Conservation (phyloP, 1,140 invertebrate genomes). For the Phymorhynchus buccinoides region DNA sequence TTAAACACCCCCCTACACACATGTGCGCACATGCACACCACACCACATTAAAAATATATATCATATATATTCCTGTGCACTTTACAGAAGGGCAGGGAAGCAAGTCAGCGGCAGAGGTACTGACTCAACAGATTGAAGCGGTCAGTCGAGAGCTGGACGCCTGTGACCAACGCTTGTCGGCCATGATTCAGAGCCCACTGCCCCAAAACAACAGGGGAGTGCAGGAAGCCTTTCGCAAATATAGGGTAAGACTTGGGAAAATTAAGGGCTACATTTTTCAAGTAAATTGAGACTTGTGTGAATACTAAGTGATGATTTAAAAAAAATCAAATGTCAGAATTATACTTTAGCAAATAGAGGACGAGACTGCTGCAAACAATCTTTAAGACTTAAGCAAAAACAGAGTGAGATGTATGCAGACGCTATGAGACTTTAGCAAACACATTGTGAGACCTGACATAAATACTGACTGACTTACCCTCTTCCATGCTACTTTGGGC, state of each 20-base stretch:
- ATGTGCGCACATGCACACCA: background rate
- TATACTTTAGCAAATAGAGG: too few species aligned
- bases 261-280: background rate
- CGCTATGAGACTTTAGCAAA: too few species aligned
- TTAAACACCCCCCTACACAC: background rate
- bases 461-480: too few species aligned
- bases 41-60: background rate
- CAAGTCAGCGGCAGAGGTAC: slow-evolving; percentile 56
- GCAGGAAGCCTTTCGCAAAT: slow-evolving; percentile 56
- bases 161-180: slow-evolving; percentile 61
- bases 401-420: background rate
- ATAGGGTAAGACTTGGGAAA: slow-evolving; percentile 51
- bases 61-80: background rate
- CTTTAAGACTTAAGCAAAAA: background rate
- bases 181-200: slow-evolving; percentile 58
- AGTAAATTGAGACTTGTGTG: background rate
- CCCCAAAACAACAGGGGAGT: slow-evolving; percentile 58
- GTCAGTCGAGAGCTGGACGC: slow-evolving; percentile 58
- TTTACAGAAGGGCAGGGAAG: slow-evolving; percentile 55
- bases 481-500: too few species aligned
- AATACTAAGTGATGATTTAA: too few species aligned
- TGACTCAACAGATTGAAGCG: slow-evolving; percentile 61
- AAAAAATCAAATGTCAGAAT: too few species aligned
- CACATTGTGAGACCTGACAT: too few species aligned
- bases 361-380: too few species aligned